Base-by-base conservation (phyloP, 92 coral and sea anemone genomes). In the Porites rus region DNA sequence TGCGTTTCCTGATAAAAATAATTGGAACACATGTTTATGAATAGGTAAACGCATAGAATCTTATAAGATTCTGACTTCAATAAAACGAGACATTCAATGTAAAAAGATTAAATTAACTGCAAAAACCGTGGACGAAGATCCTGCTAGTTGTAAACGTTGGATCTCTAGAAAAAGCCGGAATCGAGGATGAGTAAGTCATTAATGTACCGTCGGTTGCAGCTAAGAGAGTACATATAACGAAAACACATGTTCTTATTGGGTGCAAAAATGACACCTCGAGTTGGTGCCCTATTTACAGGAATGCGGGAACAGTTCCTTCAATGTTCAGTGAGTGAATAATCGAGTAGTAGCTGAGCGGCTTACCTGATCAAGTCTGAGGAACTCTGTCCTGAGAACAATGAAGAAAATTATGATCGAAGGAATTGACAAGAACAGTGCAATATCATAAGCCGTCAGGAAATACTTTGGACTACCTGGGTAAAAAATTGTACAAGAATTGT, bases 281-380 rank as follows among this genome's bases (percentile, higher is more conserved):
- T 38, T 38, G 46, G 46, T 38, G 46, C 46, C 46, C 46, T 38
- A 38, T 38, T 38, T 38, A 38, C 0, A 3, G 46, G 46, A 38
- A 38, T 38, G 46, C 6, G 46, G 46, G 0, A 38, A 38, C 46
- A 38, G 46, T 4, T 38, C 46, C 4, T 2, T 38, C 46, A 4
- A 0, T 38, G 46, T 4, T 38, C 46, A 38, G 46, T 38, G 2
- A n/a, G n/a, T 56, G 16, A 56, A 56, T 56, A 17, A 9, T 73
- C 9, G 6, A 8, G 7, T 12, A 4, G 4, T 54, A n/a, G n/a
- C n/a, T 79, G 5, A 4, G 46, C 46, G 46, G 6, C 74, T 75
- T 50, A 91, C 93, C 93, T 91, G 93, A 74, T 91, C 80, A 21
- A 91, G 88, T 76, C 93, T 76, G 78, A 82, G 88, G 18, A 82